Evolutionary conservation across 2,797 vertebrate genomes (phyloP).

Genomic region (Neopelma chrysocephalum): DNA sequence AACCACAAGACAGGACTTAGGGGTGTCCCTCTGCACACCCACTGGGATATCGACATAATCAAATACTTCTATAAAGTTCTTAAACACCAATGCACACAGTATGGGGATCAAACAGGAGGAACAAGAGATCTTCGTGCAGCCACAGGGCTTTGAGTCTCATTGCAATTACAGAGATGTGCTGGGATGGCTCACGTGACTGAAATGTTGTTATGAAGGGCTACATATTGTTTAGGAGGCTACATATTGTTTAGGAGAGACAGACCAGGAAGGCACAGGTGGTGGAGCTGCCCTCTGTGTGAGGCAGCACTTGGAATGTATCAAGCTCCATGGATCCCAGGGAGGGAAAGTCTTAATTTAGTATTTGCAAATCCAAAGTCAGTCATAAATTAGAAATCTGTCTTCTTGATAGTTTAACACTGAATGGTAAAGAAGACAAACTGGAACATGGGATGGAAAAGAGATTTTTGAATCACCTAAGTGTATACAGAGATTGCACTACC

Average conservation of each 20-base stretch:
- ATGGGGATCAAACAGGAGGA: background rate
- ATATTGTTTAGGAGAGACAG: too few species aligned
- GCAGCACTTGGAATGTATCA: background rate
- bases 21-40: background rate
- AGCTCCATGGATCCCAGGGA: background rate
- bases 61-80: background rate
- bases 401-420: background rate
- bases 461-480: background rate
- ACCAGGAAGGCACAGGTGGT: rapidly evolving
- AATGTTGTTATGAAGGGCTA: background rate
- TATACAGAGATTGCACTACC: background rate
- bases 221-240: background rate
- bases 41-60: too few species aligned
- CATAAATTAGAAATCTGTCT: background rate
- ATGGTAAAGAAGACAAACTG: background rate
- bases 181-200: background rate
- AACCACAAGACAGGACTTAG: background rate
- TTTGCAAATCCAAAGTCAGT: background rate
- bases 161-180: background rate
- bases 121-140: background rate
- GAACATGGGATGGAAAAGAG: background rate
- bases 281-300: background rate
- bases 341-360: background rate
- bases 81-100: background rate
- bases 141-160: background rate